Conservation (phyloP, 2,888 invertebrate species). For the Taenaris catops region DNA sequence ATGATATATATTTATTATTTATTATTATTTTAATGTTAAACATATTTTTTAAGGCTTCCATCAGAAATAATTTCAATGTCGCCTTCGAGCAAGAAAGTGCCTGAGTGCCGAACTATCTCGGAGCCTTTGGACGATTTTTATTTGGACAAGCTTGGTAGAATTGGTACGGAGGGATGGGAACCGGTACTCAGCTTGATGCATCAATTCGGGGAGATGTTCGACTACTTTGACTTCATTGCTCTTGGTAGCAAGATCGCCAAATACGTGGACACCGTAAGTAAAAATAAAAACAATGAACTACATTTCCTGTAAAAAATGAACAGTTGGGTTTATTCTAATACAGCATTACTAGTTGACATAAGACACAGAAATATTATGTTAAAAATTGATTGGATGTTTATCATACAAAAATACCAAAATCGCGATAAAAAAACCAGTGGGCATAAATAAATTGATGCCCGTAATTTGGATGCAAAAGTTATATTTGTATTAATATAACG, state of each 20-base stretch:
- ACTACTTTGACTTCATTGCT: slow-evolving; percentile 41
- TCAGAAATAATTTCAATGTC: slow-evolving; percentile 37
- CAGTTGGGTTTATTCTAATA: too few species aligned
- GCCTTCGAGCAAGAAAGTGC: slow-evolving; percentile 42
- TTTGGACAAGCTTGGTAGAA: slow-evolving; percentile 37
- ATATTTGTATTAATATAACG: too few species aligned
- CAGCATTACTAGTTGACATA: too few species aligned
- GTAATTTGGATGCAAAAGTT: too few species aligned
- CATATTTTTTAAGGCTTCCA: slow-evolving; percentile 43
- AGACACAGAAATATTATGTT: too few species aligned
- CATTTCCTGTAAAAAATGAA: too few species aligned
- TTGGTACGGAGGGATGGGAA: slow-evolving; percentile 48
- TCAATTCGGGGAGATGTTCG: slow-evolving; percentile 50
- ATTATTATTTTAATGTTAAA: neutral
- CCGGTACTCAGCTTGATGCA: slow-evolving; percentile 50
- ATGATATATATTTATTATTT: too few species aligned
- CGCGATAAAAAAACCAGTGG: too few species aligned
- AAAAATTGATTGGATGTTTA: too few species aligned
- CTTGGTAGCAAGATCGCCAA: slow-evolving; percentile 56
- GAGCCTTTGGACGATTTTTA: slow-evolving; percentile 49
- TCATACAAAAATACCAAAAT: too few species aligned
- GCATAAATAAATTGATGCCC: too few species aligned
- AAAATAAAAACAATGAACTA: neutral
- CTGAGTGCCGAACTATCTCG: slow-evolving; percentile 42
- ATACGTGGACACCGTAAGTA: slow-evolving; percentile 56